phyloP scores from a whole-genome alignment of 2,888 invertebrate species.

The Vanessa cardui region DNA sequence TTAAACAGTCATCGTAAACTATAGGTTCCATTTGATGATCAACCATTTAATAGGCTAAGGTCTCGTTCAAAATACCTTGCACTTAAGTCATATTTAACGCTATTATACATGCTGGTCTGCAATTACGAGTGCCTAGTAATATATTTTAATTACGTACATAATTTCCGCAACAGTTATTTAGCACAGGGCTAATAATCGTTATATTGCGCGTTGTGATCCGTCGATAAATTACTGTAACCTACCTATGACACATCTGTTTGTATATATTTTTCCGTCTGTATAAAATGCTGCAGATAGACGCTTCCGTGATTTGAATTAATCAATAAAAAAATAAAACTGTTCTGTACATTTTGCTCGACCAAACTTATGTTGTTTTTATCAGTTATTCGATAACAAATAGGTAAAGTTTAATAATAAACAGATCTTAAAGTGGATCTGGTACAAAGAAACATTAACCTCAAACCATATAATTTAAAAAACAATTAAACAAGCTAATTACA shows the following conservation, averaged over 20 bases:
- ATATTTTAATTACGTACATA: conserved; percentile 22
- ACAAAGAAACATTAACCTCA: too few species aligned
- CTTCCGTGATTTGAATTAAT: not conserved
- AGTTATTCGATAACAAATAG: too few species aligned
- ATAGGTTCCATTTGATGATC: not conserved
- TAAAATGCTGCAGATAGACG: not conserved
- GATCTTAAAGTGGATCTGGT: too few species aligned
- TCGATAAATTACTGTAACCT: not conserved
- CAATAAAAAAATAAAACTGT: too few species aligned
- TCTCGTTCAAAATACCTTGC: conserved; percentile 1
- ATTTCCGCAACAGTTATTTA: conserved; percentile 15
- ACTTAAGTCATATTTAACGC: not conserved
- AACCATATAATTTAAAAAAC: not conserved
- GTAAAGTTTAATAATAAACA: too few species aligned
- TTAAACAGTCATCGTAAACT: too few species aligned
- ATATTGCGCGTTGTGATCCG: not conserved
- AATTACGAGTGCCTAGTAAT: conserved; percentile 13
- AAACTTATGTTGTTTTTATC: too few species aligned
- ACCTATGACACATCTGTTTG: not conserved
- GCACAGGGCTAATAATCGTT: conserved; percentile 10
- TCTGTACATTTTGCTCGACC: too few species aligned
- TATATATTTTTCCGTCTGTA: not conserved
- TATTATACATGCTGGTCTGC: not conserved
- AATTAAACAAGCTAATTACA: not conserved
- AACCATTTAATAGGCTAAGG: conserved; percentile 3